Percentiles rank a stretch among this genome's conserved stretches.
Conservation (phyloP, 92 coral and sea anemone genomes). For the Meandrina meandrites region DNA sequence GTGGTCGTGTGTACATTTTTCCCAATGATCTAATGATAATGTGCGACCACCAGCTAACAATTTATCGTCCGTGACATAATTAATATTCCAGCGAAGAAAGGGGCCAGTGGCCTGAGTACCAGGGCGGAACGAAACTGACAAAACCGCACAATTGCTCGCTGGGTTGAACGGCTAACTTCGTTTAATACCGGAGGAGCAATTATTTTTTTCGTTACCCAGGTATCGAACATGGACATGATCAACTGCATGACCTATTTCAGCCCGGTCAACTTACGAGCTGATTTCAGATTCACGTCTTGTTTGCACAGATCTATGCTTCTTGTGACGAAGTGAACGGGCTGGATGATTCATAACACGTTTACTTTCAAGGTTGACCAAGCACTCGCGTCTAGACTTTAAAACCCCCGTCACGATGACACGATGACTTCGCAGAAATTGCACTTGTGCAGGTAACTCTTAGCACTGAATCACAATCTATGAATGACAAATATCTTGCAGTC, state of each 20-base stretch:
- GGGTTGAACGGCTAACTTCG: neutral
- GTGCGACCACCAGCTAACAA: neutral
- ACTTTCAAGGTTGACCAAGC: conserved; percentile 4
- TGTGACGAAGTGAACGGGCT: neutral
- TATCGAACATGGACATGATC: neutral
- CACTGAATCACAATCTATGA: neutral
- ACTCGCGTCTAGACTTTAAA: neutral
- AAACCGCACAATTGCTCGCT: neutral
- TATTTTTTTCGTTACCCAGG: neutral
- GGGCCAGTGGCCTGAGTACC: neutral
- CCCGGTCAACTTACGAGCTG: neutral
- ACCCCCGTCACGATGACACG: neutral
- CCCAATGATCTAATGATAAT: neutral
- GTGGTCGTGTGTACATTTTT: neutral
- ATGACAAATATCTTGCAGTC: neutral
- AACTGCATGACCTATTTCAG: neutral
- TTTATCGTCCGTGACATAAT: neutral
- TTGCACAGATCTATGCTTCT: conserved; percentile 3
- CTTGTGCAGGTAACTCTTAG: neutral
- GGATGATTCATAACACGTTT: neutral
- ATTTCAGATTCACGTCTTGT: neutral
- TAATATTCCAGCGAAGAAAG: neutral
- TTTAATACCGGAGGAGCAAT: neutral
- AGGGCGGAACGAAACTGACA: conserved; percentile 10
- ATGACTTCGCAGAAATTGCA: neutral